phyloP scores from a whole-genome alignment of 2,797 vertebrate species.

The Miichthys miiuy region DNA sequence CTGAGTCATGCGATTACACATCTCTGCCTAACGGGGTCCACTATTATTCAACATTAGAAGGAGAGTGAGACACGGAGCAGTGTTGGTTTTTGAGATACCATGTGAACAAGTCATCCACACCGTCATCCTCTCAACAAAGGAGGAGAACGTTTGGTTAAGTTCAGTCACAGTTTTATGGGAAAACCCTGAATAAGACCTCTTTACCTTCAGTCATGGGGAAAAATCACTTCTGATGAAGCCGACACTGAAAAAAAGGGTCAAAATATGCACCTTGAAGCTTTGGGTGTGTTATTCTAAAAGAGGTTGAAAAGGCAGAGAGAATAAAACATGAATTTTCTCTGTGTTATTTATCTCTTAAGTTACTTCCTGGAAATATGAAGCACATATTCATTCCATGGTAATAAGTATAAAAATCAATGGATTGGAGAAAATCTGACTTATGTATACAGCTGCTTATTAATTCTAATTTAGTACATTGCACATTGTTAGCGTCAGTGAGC shows the following conservation, averaged over 20 bases:
- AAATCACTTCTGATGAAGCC: background rate
- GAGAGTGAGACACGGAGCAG: constrained; percentile 51
- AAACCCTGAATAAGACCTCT: constrained; percentile 1
- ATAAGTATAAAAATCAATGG: background rate
- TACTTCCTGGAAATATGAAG: background rate
- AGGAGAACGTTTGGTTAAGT: constrained; percentile 29
- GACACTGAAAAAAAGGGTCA: background rate
- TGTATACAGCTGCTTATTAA: constrained; percentile 14
- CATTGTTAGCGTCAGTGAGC: constrained; percentile 29
- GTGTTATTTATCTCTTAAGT: too few relatives aligned
- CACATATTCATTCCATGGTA: background rate
- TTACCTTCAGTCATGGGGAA: background rate
- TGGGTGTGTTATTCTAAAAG: too few relatives aligned
- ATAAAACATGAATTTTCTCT: too few relatives aligned
- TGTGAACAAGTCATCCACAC: constrained; percentile 49
- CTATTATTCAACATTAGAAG: constrained; percentile 64
- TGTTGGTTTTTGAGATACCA: constrained; percentile 36
- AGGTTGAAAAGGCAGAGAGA: too few relatives aligned
- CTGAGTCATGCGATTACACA: constrained; percentile 76
- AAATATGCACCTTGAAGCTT: background rate
- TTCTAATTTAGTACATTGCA: constrained; percentile 21
- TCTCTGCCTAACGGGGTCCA: constrained; percentile 69
- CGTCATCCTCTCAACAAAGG: constrained; percentile 49
- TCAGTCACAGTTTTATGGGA: constrained; percentile 22
- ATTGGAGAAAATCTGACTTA: constrained; percentile 1